These are phyloP conservation scores for Rhabdornis inornatus DNA, from an alignment of 2,113 vertebrate species.

Conservation along the genomic window DNA sequence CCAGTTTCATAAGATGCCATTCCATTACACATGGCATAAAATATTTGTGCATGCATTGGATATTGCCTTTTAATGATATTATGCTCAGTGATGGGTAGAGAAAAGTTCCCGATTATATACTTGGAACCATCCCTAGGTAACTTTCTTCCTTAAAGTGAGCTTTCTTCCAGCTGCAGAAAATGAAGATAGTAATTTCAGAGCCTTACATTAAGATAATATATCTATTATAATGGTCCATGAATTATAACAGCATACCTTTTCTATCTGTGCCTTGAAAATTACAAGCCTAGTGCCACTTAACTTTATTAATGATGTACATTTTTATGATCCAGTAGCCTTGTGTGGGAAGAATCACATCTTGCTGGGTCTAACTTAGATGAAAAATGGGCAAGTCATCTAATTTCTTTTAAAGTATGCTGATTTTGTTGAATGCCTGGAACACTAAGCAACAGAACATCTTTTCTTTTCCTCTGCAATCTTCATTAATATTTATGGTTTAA, in stretches of 20 bases:
- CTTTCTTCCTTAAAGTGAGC: background rate
- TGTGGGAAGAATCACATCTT: slow-evolving; percentile 51
- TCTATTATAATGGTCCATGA: slow-evolving; percentile 32
- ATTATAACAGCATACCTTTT: slow-evolving; percentile 43
- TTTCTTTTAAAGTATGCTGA: slow-evolving; percentile 9
- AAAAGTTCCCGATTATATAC: background rate
- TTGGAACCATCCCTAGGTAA: background rate
- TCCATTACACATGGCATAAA: background rate
- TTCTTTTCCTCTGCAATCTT: slow-evolving; percentile 15
- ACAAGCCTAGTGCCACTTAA: slow-evolving; percentile 38
- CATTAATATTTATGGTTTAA: slow-evolving; percentile 55
- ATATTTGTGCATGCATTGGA: background rate
- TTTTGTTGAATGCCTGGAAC: slow-evolving; percentile 36
- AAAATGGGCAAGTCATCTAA: slow-evolving; percentile 15
- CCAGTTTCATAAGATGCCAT: background rate
- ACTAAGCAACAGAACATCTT: slow-evolving; percentile 28
- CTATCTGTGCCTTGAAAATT: slow-evolving; percentile 48
- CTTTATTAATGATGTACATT: slow-evolving; percentile 51
- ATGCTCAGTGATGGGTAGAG: background rate
- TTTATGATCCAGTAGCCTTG: slow-evolving; percentile 49
- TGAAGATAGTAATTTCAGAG: slow-evolving; percentile 19
- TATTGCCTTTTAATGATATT: background rate
- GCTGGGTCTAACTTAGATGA: slow-evolving; percentile 27
- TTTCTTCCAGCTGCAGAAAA: slow-evolving; percentile 28
- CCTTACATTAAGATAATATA: slow-evolving; percentile 49